Base-by-base conservation (phyloP, 2,797 vertebrate species). In the Echiichthys vipera region DNA sequence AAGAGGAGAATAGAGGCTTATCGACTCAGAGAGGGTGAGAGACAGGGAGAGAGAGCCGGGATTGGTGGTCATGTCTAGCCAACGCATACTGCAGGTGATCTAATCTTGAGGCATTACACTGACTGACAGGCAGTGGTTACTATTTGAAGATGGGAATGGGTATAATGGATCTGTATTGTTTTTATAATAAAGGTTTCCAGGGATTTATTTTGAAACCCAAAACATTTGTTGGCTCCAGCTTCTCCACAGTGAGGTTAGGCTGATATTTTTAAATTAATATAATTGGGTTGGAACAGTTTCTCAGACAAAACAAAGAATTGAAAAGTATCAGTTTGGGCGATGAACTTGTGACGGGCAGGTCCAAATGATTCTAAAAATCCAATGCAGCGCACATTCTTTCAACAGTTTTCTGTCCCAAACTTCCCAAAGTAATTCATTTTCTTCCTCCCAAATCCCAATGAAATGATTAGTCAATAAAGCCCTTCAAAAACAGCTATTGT, bases 1-100 rank as follows among this genome's bases (percentile, higher is more conserved):
- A 83, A 83, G 81, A 85, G 84, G 87, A 87, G 86, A 91, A 90
- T 86, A 84, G 87, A 81, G 78, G 74, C 63, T 88, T 91, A 93
- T 93, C 83, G 89, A 93, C 89, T 91, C 59, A 43, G 53, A 61
- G 56, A 78, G 81, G 75, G 51, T 84, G 86, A 90, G 65, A 39
- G 81, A 80, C 78, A 34, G 63, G 36, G 62, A 43, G 55, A 30
- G 66, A 40, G 61, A 51, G 74, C 14, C 3, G 4, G 75, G 62
- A 71, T 82, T 54, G 70, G 88, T 69, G 83, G 69, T 81, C 53
- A 74, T 74, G 85, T 88, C 78, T 49, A 42, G 67, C 51, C 80
- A 80, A 78, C 75, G 81, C 74, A 83, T 70, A 70, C 65, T 69
- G 84, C 32, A 78, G 77, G 78, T 84, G 89, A 92, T 91, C 85